phyloP scores from a whole-genome alignment of 1,140 invertebrate species.

The Ostrea denselamellosa region DNA sequence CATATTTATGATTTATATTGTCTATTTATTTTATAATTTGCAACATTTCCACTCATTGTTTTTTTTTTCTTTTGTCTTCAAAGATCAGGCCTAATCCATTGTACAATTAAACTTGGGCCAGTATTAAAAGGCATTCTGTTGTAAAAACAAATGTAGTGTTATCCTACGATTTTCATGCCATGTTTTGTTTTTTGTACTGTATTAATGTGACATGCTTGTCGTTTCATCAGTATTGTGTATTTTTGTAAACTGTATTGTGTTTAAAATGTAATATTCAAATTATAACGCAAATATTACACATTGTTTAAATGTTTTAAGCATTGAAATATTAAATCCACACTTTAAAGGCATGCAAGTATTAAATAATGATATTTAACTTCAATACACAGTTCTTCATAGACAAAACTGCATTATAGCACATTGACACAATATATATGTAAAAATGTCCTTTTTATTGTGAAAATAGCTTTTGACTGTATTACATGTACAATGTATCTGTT shows the following conservation, averaged over 20 bases:
- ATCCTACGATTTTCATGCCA: not conserved
- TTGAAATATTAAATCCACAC: not conserved
- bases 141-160: not conserved
- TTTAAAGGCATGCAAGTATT: not conserved
- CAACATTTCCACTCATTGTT: too few relatives aligned
- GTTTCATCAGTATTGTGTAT: not conserved
- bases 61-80: too few relatives aligned
- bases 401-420: not conserved
- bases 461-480: not conserved
- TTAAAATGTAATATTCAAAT: not conserved
- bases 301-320: not conserved
- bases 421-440: not conserved
- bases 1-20: too few relatives aligned
- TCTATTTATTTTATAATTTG: too few relatives aligned
- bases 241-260: not conserved
- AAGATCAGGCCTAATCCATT: too few relatives aligned
- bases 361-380: not conserved
- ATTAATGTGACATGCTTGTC: not conserved
- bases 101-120: not conserved
- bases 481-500: not conserved
- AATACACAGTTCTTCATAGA: not conserved
- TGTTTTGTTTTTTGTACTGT: not conserved
- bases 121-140: not conserved
- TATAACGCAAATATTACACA: not conserved
- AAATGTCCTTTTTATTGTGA: not conserved